Evolutionary conservation across 2,113 vertebrate genomes (phyloP), one percentile per base, ranked within the genome.

Genomic region (Leucopternis melanops): DNA sequence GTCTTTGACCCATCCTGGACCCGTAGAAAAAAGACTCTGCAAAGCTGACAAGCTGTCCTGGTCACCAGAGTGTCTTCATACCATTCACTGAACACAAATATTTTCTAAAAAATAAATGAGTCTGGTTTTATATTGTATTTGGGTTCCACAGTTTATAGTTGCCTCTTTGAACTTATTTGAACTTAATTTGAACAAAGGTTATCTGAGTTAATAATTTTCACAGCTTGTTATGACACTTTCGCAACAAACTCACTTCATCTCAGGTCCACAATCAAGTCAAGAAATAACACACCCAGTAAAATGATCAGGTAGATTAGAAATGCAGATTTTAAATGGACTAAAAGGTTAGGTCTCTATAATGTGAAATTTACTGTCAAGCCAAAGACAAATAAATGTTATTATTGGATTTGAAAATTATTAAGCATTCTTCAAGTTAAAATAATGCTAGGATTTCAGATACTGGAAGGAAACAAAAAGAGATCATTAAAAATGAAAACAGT

Each of bases 21-120:
- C 22, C 9, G 0, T 12, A 59, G 15, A 0, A 0, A 85, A 70
- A 57, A 79, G 16, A 59, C 9, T 29, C 5, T 36, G 32, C 5
- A 88, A 88, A 92, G 7, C 15, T 72, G 13, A 13, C 38, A 47
- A 38, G 26, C 29, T 90, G 17, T 67, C 13, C 26, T 59, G 15
- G 9, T 72, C 27, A 50, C 10, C 3, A 4, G 25, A 19, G 19
- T 20, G 9, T 55, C 31, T 70, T 80, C 38, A 45, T 12, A 54
- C 3, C 5, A 38, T n/a, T 62, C 47, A 50, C 8, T 44, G 32
- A 77, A 73, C 0, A 79, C 18, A 67, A 8, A 34, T 38, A 49
- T 62, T 77, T 69, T 81, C 52, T 42, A 57, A 70, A 79, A 66
- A 25, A 45, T 2, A 36, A 36, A 49, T 10, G 1, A 69, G 8